Evolutionary conservation across 2,113 vertebrate species (phyloP).

Genomic region (Suncus etruscus): DNA sequence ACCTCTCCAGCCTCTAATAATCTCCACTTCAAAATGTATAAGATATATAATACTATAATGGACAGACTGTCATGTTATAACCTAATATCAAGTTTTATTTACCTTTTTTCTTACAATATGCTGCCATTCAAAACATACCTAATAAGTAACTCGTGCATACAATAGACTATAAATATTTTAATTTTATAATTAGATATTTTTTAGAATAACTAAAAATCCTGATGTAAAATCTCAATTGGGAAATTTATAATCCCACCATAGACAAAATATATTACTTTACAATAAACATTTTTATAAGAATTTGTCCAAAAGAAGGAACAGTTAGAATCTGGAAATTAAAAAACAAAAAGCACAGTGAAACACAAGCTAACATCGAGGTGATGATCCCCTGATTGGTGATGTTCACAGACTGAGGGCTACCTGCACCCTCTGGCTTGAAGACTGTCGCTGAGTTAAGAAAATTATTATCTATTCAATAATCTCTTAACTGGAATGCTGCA

Average conservation of each 20-base stretch:
- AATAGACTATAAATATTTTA: slow-evolving; percentile 75
- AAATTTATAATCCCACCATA: slow-evolving; percentile 82
- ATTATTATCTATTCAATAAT: slow-evolving; percentile 45
- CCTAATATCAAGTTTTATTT: slow-evolving; percentile 77
- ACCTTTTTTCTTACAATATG: slow-evolving; percentile 77
- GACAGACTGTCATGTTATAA: slow-evolving; percentile 64
- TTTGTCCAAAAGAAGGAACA: slow-evolving; percentile 85
- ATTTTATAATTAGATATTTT: slow-evolving; percentile 70
- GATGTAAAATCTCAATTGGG: slow-evolving; percentile 82
- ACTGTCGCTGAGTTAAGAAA: slow-evolving; percentile 67
- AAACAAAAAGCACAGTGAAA: slow-evolving; percentile 63
- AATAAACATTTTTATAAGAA: slow-evolving; percentile 87
- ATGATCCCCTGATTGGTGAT: slow-evolving; percentile 57
- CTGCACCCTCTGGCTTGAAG: slow-evolving; percentile 72
- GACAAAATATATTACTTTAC: slow-evolving; percentile 88
- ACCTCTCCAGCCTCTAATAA: neutral
- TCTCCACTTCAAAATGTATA: neutral
- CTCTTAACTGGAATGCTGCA: slow-evolving; percentile 53
- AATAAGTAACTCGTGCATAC: slow-evolving; percentile 73
- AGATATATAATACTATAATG: slow-evolving; percentile 48
- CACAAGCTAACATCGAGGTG: slow-evolving; percentile 40
- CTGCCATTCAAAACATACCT: slow-evolving; percentile 77
- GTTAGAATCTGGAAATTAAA: slow-evolving; percentile 72
- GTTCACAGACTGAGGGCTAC: slow-evolving; percentile 76
- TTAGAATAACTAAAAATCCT: slow-evolving; percentile 79